Evolutionary conservation across 2,113 vertebrate genomes (phyloP), one percentile per base, ranked within the genome.

Genomic region (Pelodiscus sinensis): DNA sequence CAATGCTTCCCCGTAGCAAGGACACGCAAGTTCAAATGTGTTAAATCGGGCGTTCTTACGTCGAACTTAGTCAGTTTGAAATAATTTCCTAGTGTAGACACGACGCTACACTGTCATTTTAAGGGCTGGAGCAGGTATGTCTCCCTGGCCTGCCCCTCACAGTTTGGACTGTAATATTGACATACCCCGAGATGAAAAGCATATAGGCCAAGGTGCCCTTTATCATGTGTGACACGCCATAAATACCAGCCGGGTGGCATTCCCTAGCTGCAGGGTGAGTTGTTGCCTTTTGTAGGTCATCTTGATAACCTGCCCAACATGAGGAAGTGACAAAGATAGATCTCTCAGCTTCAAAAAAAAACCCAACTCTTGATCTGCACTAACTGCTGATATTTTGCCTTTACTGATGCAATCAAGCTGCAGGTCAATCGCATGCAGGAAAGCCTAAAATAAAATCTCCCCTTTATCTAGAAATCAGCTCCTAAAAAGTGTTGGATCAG

Each of bases 271-370:
- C 94, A 96, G 86, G 95, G 93, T 81, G 81, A 95, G 85, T 85
- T 90, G 81, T 87, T 96, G 92, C 94, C 90, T 93, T 89, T 96
- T 92, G 86, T 86, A 92, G 96, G 96, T 97, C 95, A 97, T 96
- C 96, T 97, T 94, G 96, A 97, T 96, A 96, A 96, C 95, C 95
- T 95, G 88, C 1, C 92, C 88, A 88, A 89, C 89, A 94, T 93
- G 82, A 97, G 82, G 95, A 96, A 96, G 81, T 84, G 94, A 92
- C 96, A 97, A 96, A 97, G 96, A 97, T 97, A 96, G 96, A 93
- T 79, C 88, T 87, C 86, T 15, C 29, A 0, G 0, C 79, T 92
- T 93, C 44, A 95, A 96, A 56, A 94, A 94, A 90, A 90, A 84
- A 58, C 38, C 73, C 21, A 0, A 11, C 24, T 94, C 90, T 94